Evolutionary conservation across 2,113 vertebrate genomes (phyloP).

Genomic region (Microcebus griseorufus): DNA sequence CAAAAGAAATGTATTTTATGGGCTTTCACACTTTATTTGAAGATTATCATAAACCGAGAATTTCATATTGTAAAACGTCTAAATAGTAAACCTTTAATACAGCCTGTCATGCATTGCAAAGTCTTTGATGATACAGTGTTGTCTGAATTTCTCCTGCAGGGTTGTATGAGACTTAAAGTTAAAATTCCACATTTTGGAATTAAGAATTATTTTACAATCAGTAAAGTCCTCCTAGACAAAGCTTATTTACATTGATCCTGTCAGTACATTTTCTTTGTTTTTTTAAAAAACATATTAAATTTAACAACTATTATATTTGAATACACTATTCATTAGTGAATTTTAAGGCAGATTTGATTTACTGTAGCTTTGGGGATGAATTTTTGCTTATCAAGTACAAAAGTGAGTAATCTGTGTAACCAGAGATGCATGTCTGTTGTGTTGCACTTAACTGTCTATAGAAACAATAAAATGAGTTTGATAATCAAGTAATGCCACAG

Average conservation of each 20-base stretch:
- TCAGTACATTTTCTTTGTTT: constrained; percentile 56
- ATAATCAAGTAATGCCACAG: constrained; percentile 62
- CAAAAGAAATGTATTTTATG: constrained; percentile 71
- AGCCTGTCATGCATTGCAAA: constrained; percentile 36
- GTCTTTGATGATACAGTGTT: constrained; percentile 50
- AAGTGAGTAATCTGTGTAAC: constrained; percentile 49
- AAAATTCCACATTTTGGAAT: constrained; percentile 60
- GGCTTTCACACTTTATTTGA: constrained; percentile 79
- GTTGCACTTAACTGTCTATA: constrained; percentile 70
- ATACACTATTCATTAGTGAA: constrained; percentile 56
- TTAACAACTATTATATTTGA: constrained; percentile 75
- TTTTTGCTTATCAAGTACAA: constrained; percentile 58
- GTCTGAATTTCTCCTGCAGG: constrained; percentile 47
- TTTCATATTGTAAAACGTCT: constrained; percentile 64
- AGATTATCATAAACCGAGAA: constrained; percentile 77
- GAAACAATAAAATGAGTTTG: constrained; percentile 66
- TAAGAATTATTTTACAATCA: constrained; percentile 45
- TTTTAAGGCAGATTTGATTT: constrained; percentile 74
- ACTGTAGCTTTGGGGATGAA: constrained; percentile 63
- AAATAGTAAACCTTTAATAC: constrained; percentile 72
- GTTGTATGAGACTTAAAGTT: constrained; percentile 8
- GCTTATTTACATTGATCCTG: constrained; percentile 59
- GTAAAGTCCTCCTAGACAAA: constrained; percentile 25
- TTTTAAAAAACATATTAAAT: constrained; percentile 77
- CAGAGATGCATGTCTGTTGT: constrained; percentile 6